Base-by-base conservation (phyloP, 2,888 invertebrate genomes). In the Dynastes tityus region DNA sequence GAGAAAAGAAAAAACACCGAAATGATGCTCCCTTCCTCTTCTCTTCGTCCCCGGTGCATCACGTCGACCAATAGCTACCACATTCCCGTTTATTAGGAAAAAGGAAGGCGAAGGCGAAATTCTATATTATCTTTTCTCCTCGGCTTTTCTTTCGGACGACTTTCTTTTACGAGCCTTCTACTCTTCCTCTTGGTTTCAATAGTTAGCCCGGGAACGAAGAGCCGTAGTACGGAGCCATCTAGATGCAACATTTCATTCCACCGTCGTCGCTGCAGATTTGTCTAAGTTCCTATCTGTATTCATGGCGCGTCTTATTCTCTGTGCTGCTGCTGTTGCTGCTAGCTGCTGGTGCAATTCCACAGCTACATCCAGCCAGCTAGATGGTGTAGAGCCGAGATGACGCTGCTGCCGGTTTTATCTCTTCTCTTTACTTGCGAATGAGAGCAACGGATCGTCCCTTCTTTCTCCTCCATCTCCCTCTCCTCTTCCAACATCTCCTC, bases 281-380 rank as follows among this genome's bases (percentile, higher is more conserved):
- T 84, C 84, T 83, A 84, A 84, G 84, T 83, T 82, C 82, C 84
- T 82, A 84, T 84, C 82, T 83, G 84, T 84, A 84, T 84, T 83
- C 84, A 84, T 84, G 80, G 84, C 81, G 83, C 83, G 70, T 77
- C 76, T 81, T 71, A 78, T 73, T 27, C 80, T 78, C 74, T 80
- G 74, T 80, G 75, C 78, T 65, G 40, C 2, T 22, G 71, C 37
- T 55, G 37, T 37, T 51, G 79, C 80, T 76, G 79, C 68, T 79
- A 16, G 77, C 81, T 75, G 64, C 22, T 32, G 64, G 9, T 27
- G 63, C 27, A 63, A 55, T 55, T 55, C 22, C 55, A 55, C 16
- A 16, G 22, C 16, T 8, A 13, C 53, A 55, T 27, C 22, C 55
- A 55, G 22, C 55, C 22, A 55, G 22, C 55, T 22, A 22, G 22